These are phyloP conservation scores for Thaumatotibia leucotreta DNA, from an alignment of 1,140 invertebrate species.

Conservation along the genomic window DNA sequence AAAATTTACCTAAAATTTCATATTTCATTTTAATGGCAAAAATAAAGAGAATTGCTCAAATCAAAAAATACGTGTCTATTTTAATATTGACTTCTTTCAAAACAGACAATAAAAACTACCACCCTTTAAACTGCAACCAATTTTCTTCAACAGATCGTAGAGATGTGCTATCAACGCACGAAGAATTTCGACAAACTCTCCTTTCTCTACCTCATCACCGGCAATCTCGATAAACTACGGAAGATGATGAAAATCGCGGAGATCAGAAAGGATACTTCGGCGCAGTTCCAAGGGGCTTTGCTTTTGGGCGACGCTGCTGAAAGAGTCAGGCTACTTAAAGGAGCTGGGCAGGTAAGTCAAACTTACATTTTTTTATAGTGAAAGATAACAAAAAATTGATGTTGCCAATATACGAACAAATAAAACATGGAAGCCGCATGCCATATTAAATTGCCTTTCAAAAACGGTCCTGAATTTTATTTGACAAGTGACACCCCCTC, in stretches of 20 bases:
- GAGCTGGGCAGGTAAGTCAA: slow-evolving; percentile 77
- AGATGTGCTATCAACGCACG: slow-evolving; percentile 99
- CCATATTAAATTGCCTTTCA: too few species aligned
- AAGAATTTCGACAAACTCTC: slow-evolving; percentile 99
- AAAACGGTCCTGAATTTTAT: too few species aligned
- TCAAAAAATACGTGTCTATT: not conserved
- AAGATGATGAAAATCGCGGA: slow-evolving; percentile 99
- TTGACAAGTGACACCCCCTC: too few species aligned
- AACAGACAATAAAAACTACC: too few species aligned
- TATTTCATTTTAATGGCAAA: too few species aligned
- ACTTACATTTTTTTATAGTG: too few species aligned
- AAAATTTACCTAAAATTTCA: too few species aligned
- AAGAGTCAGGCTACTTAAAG: slow-evolving; percentile 92
- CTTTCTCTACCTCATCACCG: slow-evolving; percentile 98
- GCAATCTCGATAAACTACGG: slow-evolving; percentile 97
- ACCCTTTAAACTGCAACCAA: not conserved
- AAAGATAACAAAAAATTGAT: slow-evolving; percentile 27
- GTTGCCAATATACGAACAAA: too few species aligned
- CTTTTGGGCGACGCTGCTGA: slow-evolving; percentile 95
- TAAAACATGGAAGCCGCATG: too few species aligned
- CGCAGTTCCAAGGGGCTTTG: slow-evolving; percentile 97
- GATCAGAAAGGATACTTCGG: slow-evolving; percentile 95
- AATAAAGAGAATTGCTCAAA: too few species aligned
- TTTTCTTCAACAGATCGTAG: slow-evolving; percentile 82
- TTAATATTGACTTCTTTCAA: too few species aligned